These are phyloP conservation scores for Hippocampus comes DNA, from an alignment of 2,113 vertebrate genomes.

Conservation along the genomic window DNA sequence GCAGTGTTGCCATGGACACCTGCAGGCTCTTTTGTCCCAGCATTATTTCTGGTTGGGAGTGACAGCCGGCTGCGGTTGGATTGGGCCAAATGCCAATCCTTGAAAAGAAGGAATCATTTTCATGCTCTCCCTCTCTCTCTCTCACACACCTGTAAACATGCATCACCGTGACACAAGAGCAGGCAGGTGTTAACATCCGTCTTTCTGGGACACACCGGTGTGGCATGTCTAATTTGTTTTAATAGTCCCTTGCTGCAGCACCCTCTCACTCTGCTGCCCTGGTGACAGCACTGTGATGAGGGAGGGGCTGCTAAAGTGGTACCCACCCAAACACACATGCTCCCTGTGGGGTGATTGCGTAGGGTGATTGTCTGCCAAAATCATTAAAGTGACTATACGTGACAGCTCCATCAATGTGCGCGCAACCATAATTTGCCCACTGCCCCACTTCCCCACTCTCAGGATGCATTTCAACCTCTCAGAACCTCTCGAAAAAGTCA, in stretches of 20 bases:
- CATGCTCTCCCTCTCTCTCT: slow-evolving; percentile 1
- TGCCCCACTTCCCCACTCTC: slow-evolving; percentile 25
- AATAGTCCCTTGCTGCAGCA: slow-evolving; percentile 46
- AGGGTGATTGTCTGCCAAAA: slow-evolving; percentile 59
- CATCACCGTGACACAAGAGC: slow-evolving; percentile 21
- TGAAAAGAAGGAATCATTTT: slow-evolving; percentile 13
- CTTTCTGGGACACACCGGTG: slow-evolving; percentile 49
- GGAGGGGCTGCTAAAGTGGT: slow-evolving; percentile 25
- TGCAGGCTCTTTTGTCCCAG: slow-evolving; percentile 52
- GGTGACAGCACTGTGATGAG: slow-evolving; percentile 57
- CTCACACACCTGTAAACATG: not conserved
- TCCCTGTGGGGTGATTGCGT: slow-evolving; percentile 50
- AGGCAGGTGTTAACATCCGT: slow-evolving; percentile 42
- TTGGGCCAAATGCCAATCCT: slow-evolving; percentile 29
- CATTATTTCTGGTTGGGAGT: slow-evolving; percentile 43
- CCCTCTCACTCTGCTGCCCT: slow-evolving; percentile 48
- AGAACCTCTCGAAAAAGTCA: slow-evolving; percentile 17
- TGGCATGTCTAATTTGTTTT: slow-evolving; percentile 66
- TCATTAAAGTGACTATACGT: slow-evolving; percentile 63
- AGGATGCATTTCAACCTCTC: slow-evolving; percentile 32
- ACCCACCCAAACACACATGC: slow-evolving; percentile 59
- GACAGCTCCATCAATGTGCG: slow-evolving; percentile 55
- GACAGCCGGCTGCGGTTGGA: slow-evolving; percentile 47
- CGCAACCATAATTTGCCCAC: slow-evolving; percentile 42
- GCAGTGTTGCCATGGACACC: slow-evolving; percentile 64